Percentiles rank a stretch among this genome's conserved stretches.
Conservation (phyloP, 2,797 vertebrate genomes). For the Amblyopsis hoosieri region DNA sequence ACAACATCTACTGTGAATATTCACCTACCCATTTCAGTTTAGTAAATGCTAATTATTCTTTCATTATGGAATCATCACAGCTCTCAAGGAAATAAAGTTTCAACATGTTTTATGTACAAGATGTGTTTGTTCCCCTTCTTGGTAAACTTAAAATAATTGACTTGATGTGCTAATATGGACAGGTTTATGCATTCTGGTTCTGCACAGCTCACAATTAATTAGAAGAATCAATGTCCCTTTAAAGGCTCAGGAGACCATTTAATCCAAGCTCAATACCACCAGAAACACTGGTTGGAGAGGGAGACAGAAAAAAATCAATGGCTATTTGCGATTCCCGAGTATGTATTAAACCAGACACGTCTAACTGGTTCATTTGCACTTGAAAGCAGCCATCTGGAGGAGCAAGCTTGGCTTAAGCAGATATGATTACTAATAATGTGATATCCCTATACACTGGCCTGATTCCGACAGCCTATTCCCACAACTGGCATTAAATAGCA, state of each 20-base stretch:
- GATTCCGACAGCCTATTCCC: slow-evolving; percentile 95
- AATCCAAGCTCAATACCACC: slow-evolving; percentile 98
- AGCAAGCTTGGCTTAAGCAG: slow-evolving; percentile 99
- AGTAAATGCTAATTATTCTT: slow-evolving; percentile 71
- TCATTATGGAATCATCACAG: slow-evolving; percentile 77
- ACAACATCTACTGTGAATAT: slow-evolving; percentile 69
- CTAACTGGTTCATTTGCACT: slow-evolving; percentile 99
- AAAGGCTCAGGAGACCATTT: slow-evolving; percentile 99
- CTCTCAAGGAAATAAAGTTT: slow-evolving; percentile 78
- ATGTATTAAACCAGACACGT: slow-evolving; percentile 99
- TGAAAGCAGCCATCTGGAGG: slow-evolving; percentile 99
- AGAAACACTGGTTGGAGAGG: slow-evolving; percentile 95
- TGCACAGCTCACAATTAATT: slow-evolving; percentile 96
- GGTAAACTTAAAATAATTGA: slow-evolving; percentile 87
- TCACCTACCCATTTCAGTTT: slow-evolving; percentile 71
- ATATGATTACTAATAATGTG: slow-evolving; percentile 99
- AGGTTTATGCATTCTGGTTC: slow-evolving; percentile 90
- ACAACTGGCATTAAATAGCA: slow-evolving; percentile 92
- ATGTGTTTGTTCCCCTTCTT: slow-evolving; percentile 79
- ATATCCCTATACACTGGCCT: slow-evolving; percentile 97
- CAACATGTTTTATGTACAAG: slow-evolving; percentile 77
- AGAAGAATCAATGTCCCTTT: slow-evolving; percentile 99
- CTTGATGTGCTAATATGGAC: slow-evolving; percentile 86
- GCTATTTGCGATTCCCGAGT: slow-evolving; percentile 99
- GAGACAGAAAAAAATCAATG: slow-evolving; percentile 90